Base-by-base conservation (phyloP, 2,113 vertebrate species). In the Cranoglanis bouderius region DNA sequence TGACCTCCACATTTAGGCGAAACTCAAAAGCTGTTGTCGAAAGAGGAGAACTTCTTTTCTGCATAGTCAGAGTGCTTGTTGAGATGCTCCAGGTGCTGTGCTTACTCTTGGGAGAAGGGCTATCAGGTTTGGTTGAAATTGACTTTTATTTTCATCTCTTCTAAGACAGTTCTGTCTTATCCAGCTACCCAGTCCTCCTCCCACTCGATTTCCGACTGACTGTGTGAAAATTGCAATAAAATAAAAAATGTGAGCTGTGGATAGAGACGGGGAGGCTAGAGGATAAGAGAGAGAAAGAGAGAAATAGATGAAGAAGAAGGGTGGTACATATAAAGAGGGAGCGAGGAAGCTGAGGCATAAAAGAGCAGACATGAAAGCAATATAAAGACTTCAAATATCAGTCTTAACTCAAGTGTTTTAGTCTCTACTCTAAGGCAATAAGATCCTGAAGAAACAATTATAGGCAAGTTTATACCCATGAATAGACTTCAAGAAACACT, bases 161-260 rank as follows among this genome's bases (percentile, higher is more conserved):
- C 87, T 55, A 78, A 85, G 90, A 93, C 92, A 92, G 93, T 93
- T 94, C 92, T 92, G 92, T 95, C 94, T 95, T 95, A 95, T 94
- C 93, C 93, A n/a, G 88, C 93, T 92, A 91, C 88, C 92, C 94
- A 91, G 91, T 46, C 51, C 91, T 51, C 90, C 93, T 94, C 93
- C 93, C 92, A 94, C 94, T 94, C 94, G 90, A 95, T 96, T 95
- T 95, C 92, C 94, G 94, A 94, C 91, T 91, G 87, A 87, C 94
- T 55, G 86, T 92, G 93, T 84, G 90, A 92, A 94, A 95, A 95
- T 94, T 94, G 93, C 91, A 94, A 91, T 89, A 94, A 95, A 93
- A 94, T 94, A 93, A 93, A 95, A 95, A 86, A 53, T 94, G 93
- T 94, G 93, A 93, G 93, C 19, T 57, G 57, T 46, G 93, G 94